phyloP scores from a whole-genome alignment of 2,888 invertebrate genomes.

The Lepetodrilus schrolli region DNA sequence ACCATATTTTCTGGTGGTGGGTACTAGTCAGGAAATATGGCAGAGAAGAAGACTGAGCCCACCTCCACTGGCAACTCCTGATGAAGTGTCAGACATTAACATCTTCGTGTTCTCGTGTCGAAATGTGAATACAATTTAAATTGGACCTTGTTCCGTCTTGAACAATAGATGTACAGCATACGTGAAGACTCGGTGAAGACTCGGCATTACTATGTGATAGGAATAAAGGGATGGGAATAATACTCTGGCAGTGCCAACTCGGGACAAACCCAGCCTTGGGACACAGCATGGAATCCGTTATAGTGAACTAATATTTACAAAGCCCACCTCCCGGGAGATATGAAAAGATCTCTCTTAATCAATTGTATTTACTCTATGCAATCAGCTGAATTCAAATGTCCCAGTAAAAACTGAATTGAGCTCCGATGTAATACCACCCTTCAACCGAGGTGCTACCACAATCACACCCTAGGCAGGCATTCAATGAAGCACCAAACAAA shows the following conservation, averaged over 20 bases:
- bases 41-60: too few species aligned
- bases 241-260: slow-evolving; percentile 25
- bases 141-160: not conserved
- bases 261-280: slow-evolving; percentile 24
- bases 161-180: slow-evolving; percentile 13
- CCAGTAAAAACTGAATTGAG: not conserved
- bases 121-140: not conserved
- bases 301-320: slow-evolving; percentile 33
- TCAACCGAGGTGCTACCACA: not conserved
- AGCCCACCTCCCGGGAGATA: slow-evolving; percentile 30
- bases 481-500: slow-evolving; percentile 12
- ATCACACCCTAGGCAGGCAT: not conserved
- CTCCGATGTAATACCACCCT: not conserved
- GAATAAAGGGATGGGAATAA: slow-evolving; percentile 8
- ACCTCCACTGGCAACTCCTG: not conserved
- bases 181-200: not conserved
- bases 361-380: slow-evolving; percentile 33
- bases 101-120: not conserved
- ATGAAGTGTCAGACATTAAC: not conserved
- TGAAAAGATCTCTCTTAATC: slow-evolving; percentile 27
- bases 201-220: not conserved
- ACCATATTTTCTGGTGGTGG: too few species aligned
- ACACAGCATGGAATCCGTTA: slow-evolving; percentile 31
- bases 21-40: too few species aligned
- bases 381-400: slow-evolving; percentile 9